A percentile compares a stretch with the other conserved stretches of the same genome.
These are phyloP conservation scores for Ophraella communa DNA, from an alignment of 2,888 invertebrate genomes.

Conservation along the genomic window DNA sequence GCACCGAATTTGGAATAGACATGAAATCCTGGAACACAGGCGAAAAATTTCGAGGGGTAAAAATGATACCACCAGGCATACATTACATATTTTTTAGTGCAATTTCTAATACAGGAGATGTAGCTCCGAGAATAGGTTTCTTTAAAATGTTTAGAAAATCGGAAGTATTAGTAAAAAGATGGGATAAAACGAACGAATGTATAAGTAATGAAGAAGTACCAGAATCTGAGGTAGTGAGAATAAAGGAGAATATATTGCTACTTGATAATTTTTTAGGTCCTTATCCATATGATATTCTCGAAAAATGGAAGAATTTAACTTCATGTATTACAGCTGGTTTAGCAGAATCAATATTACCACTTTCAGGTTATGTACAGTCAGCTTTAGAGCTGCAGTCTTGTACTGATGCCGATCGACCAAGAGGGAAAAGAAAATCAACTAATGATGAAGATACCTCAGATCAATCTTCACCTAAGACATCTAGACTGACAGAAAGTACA, in stretches of 20 bases:
- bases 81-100: conserved; percentile 92
- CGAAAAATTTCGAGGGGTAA: conserved; percentile 91
- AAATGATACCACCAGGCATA: conserved; percentile 98
- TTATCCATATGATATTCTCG: conserved; percentile 89
- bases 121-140: conserved; percentile 74
- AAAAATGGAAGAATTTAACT: conserved; percentile 83
- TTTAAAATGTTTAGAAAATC: conserved; percentile 80
- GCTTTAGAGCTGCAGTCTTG: conserved; percentile 80
- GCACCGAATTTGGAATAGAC: conserved; percentile 97
- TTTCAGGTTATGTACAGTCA: conserved; percentile 77
- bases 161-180: conserved; percentile 87
- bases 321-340: conserved; percentile 71
- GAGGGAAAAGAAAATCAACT: conserved; percentile 59
- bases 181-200: conserved; percentile 83
- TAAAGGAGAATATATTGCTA: conserved; percentile 73
- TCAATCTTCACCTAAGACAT: conserved; percentile 49
- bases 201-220: conserved; percentile 69
- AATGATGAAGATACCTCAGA: not conserved
- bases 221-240: conserved; percentile 69
- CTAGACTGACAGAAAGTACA: conserved; percentile 63
- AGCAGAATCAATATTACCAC: conserved; percentile 70
- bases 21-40: conserved; percentile 89
- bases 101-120: conserved; percentile 66
- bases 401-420: conserved; percentile 73
- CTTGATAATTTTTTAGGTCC: conserved; percentile 84